A percentile compares a stretch with the other conserved stretches of the same genome.
Conservation (phyloP, 2,888 invertebrate species). For the Nymphalis c-album region DNA sequence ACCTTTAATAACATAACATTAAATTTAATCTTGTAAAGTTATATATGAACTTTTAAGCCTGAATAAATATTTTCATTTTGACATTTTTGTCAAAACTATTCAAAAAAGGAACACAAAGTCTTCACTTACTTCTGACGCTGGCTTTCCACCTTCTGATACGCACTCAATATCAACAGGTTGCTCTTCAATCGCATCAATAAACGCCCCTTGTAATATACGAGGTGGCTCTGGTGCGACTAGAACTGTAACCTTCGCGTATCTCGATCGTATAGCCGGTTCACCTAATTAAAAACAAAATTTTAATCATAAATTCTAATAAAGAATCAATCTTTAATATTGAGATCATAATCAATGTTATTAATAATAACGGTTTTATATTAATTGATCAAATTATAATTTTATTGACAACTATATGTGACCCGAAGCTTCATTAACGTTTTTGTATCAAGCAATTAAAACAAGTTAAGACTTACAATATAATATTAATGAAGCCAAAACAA, state of each 20-base stretch:
- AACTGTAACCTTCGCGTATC: conserved; percentile 91
- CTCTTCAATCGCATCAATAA: conserved; percentile 93
- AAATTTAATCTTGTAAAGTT: too few relatives aligned
- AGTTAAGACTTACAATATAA: too few relatives aligned
- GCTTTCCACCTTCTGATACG: conserved; percentile 94
- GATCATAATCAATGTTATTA: conserved; percentile 1
- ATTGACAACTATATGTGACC: not conserved
- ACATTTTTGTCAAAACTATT: not conserved
- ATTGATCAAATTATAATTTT: not conserved
- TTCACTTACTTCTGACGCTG: conserved; percentile 90
- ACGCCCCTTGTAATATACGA: conserved; percentile 90
- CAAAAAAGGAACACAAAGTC: not conserved
- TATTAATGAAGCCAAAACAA: too few relatives aligned
- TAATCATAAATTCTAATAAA: conserved; percentile 17
- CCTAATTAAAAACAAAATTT: conserved; percentile 59
- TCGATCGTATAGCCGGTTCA: conserved; percentile 90
- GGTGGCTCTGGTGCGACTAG: conserved; percentile 95
- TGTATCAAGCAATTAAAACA: too few relatives aligned
- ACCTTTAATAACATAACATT: too few relatives aligned
- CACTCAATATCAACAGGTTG: conserved; percentile 94
- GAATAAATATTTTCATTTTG: too few relatives aligned
- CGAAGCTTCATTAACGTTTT: too few relatives aligned
- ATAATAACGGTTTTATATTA: not conserved
- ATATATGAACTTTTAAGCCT: too few relatives aligned
- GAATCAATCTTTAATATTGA: not conserved